phyloP scores from a whole-genome alignment of 2,113 vertebrate genomes.

The Campylorhamphus procurvoides region DNA sequence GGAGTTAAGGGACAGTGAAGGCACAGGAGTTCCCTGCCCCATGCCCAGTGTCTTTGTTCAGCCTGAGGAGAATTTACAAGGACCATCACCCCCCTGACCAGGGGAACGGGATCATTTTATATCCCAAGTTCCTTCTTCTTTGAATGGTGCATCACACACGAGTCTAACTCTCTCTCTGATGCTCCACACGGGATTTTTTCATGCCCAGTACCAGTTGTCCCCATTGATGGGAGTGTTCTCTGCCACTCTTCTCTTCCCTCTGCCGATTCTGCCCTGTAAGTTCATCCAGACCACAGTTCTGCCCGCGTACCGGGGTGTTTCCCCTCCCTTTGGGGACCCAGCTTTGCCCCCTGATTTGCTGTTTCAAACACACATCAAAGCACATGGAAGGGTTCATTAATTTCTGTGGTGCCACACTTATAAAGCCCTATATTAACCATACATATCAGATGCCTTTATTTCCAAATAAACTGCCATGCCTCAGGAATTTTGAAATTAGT shows the following conservation, averaged over 20 bases:
- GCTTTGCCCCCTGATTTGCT: not conserved
- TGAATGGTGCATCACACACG: too few species aligned
- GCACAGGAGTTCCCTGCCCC: too few species aligned
- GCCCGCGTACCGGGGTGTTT: too few species aligned
- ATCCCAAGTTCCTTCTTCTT: not conserved
- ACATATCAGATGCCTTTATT: not conserved
- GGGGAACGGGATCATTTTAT: not conserved
- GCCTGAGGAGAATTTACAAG: not conserved
- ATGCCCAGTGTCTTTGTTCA: not conserved
- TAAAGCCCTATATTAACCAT: not conserved
- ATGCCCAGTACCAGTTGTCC: not conserved
- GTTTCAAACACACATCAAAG: not conserved
- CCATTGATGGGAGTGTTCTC: not conserved
- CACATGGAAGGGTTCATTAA: not conserved
- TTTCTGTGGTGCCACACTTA: not conserved
- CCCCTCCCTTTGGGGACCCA: not conserved
- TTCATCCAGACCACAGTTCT: not conserved
- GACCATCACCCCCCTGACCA: too few species aligned
- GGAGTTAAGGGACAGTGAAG: too few species aligned
- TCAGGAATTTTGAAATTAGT: not conserved
- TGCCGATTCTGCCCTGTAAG: not conserved
- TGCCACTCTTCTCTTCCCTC: not conserved
- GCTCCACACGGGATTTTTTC: not conserved
- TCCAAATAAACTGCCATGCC: not conserved
- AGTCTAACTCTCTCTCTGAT: not conserved